Conservation (phyloP, 2,113 vertebrate genomes). For the Microtus montanus region DNA sequence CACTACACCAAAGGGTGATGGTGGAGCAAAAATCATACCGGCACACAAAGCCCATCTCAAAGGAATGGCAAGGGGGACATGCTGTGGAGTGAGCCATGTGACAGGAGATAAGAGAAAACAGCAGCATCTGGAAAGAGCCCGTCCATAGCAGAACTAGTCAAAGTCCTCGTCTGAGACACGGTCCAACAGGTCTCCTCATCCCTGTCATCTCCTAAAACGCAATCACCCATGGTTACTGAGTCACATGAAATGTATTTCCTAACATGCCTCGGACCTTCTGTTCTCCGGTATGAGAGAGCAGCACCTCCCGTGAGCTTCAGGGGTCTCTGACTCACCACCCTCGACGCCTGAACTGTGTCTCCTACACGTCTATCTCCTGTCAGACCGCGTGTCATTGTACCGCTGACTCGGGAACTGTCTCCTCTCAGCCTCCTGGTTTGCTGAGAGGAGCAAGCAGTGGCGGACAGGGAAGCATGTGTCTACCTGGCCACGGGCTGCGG, state of each 20-base stretch:
- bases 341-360: neutral
- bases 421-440: neutral
- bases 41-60: neutral
- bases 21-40: neutral
- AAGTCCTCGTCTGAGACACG: neutral
- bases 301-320: neutral
- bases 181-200: neutral
- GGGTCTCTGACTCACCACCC: neutral
- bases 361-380: neutral
- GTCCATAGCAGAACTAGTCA: neutral
- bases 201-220: neutral
- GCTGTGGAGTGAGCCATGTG: no score
- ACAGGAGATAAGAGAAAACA: neutral
- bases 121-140: neutral
- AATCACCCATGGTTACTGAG: no score
- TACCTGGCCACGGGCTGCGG: constrained; percentile 94
- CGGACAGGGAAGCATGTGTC: rapidly evolving
- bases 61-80: rapidly evolving
- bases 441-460: rapidly evolving
- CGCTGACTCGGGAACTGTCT: neutral
- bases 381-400: neutral
- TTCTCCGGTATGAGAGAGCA: neutral
- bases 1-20: no score
- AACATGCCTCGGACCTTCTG: neutral
- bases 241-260: rapidly evolving